phyloP scores from a whole-genome alignment of 2,113 vertebrate genomes.

The Centropus bengalensis region DNA sequence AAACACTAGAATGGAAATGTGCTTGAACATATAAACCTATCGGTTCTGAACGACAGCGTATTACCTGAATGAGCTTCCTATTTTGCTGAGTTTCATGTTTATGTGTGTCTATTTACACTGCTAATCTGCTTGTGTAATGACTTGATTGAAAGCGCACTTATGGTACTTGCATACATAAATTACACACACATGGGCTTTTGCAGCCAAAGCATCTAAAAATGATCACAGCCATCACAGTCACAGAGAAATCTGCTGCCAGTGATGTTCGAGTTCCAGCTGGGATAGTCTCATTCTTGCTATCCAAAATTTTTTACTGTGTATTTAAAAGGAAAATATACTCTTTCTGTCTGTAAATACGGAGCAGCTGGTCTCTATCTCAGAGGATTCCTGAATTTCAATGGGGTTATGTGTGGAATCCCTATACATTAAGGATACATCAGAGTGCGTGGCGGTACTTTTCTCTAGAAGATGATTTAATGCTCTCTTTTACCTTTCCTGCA shows the following conservation, averaged over 20 bases:
- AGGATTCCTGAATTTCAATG: not conserved
- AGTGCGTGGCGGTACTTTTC: not conserved
- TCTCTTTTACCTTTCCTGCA: not conserved
- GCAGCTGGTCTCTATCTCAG: conserved; percentile 2
- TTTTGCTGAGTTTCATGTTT: conserved; percentile 12
- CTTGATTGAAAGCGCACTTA: conserved; percentile 32
- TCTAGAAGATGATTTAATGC: not conserved
- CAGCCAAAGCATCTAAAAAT: conserved; percentile 53
- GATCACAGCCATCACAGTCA: not conserved
- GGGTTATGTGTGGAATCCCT: not conserved
- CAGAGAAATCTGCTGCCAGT: conserved; percentile 30
- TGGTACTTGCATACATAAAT: not conserved
- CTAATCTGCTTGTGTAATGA: conserved; percentile 40
- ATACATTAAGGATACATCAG: fast-evolving
- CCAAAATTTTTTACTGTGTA: conserved; percentile 14
- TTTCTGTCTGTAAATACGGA: conserved; percentile 18
- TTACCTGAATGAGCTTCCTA: conserved; percentile 6
- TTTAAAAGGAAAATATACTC: not conserved
- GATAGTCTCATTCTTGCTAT: not conserved
- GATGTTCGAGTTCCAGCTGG: conserved; percentile 49
- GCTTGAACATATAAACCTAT: not conserved
- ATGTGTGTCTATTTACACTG: not conserved
- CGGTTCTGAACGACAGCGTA: not conserved
- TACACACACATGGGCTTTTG: conserved; percentile 18
- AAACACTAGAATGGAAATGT: not conserved